A percentile compares a stretch with the other conserved stretches of the same genome.
Evolutionary conservation across 2,888 invertebrate genomes (phyloP).

Genomic region (Papilio elwesi): DNA sequence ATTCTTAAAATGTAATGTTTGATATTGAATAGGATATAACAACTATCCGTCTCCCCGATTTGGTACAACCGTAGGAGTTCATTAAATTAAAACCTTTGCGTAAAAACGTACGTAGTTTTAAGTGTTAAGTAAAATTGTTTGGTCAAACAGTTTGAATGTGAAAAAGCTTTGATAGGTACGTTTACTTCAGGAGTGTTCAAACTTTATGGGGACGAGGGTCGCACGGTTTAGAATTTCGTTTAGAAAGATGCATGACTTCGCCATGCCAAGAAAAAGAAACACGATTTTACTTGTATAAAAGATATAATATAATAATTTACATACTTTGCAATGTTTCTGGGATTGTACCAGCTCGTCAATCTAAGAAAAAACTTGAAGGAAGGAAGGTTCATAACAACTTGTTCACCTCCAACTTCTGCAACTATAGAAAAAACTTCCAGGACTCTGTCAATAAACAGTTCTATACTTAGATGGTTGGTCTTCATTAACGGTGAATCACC

Average conservation of each 20-base stretch:
- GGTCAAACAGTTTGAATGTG: slow-evolving; percentile 38
- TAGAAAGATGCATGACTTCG: too few species aligned
- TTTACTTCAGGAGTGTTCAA: slow-evolving; percentile 42
- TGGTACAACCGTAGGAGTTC: background rate
- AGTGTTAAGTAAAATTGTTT: slow-evolving; percentile 20
- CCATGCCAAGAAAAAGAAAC: too few species aligned
- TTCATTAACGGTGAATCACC: background rate
- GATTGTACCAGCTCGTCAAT: too few species aligned
- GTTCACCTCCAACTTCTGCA: too few species aligned
- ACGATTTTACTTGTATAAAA: too few species aligned
- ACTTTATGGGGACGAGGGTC: background rate
- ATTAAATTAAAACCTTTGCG: slow-evolving; percentile 1
- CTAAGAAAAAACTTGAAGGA: too few species aligned
- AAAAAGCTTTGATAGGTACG: slow-evolving; percentile 36
- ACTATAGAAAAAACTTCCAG: too few species aligned
- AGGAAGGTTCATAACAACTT: too few species aligned
- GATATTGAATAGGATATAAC: background rate
- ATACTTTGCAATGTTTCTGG: too few species aligned
- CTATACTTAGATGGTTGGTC: background rate
- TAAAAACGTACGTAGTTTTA: background rate
- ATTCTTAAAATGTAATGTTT: background rate
- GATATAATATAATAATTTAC: too few species aligned
- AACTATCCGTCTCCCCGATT: background rate
- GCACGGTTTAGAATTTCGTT: background rate
- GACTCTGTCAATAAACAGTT: too few species aligned